A percentile compares a stretch with the other conserved stretches of the same genome.
These are phyloP conservation scores for Strigops habroptila DNA, from an alignment of 2,113 vertebrate genomes.

Conservation along the genomic window DNA sequence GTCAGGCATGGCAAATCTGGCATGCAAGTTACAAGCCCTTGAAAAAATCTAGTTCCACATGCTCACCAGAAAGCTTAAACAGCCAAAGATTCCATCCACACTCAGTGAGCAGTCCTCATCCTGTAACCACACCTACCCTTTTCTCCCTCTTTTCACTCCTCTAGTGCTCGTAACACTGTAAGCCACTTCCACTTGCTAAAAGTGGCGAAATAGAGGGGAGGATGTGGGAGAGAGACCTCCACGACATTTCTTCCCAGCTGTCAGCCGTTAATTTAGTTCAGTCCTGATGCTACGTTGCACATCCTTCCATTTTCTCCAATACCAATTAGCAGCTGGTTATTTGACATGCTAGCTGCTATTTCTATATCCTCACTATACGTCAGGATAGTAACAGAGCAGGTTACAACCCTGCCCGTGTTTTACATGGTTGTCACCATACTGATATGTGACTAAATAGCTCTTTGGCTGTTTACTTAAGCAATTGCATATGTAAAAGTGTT, in stretches of 20 bases:
- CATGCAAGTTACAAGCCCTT: neutral
- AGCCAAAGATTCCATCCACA: neutral
- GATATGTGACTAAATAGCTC: accelerated
- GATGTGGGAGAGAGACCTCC: neutral
- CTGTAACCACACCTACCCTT: neutral
- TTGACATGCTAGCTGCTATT: neutral
- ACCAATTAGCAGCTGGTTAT: neutral
- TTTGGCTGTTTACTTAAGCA: neutral
- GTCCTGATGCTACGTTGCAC: neutral
- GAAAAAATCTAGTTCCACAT: neutral
- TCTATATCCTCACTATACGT: too few species aligned
- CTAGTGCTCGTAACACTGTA: neutral
- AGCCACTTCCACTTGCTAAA: neutral
- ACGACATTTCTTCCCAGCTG: neutral
- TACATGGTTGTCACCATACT: accelerated
- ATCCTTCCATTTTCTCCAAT: neutral
- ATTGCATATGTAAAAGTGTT: accelerated
- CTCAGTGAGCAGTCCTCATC: accelerated
- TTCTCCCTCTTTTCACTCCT: neutral
- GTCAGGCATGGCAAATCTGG: neutral
- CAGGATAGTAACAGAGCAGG: neutral
- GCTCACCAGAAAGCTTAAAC: neutral
- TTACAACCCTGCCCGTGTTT: neutral
- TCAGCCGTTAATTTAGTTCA: neutral
- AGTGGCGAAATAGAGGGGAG: neutral